Base-by-base conservation (phyloP, 2,888 invertebrate genomes). In the Rosalia funebris region DNA sequence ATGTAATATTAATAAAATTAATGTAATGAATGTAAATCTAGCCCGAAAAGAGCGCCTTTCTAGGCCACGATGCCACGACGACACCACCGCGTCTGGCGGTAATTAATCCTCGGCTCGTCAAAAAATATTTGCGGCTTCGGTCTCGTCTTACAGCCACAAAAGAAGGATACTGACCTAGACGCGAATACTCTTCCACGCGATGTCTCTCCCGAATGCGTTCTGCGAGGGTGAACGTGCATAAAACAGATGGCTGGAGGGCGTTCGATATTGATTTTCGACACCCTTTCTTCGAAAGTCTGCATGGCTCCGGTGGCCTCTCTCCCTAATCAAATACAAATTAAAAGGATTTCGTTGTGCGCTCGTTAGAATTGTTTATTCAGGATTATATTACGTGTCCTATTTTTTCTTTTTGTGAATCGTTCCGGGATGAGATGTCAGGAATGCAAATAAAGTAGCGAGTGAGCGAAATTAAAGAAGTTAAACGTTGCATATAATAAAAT, bases 281-380 rank as follows among this genome's bases (percentile, higher is more conserved):
- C 41, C 58, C 52, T 42, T 52, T 59, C 31, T 25, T 25, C 16
- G n/a, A 36, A 31, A 31, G 4, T n/a, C 31, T 37, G 11, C 25
- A 3, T 2, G 10, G n/a, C 20, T 15, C 41, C 31, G 31, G 32
- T 42, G 42, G n/a, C 16, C n/a, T 12, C 47, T 36, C 50, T 55
- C 52, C 41, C 41, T 62, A 58, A 55, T 52, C 55, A 55, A 53
- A 62, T 59, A 56, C 42, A 59, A 53, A 56, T 59, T 62, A 57
- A 55, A 62, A 52, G 58, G 50, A 58, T 47, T 58, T 42, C 31
- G 31, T 25, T 48, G 44, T 55, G 20, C 32, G 44, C 37, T 46
- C 16, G 17, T 41, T 54, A 34, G 42, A 48, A 15, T 2, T 36
- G 46, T 50, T 55, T 58, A 17, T 31, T 55, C 14, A 34, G 46